Evolutionary conservation across 2,797 vertebrate species (phyloP).

Genomic region (Nannoperca australis): DNA sequence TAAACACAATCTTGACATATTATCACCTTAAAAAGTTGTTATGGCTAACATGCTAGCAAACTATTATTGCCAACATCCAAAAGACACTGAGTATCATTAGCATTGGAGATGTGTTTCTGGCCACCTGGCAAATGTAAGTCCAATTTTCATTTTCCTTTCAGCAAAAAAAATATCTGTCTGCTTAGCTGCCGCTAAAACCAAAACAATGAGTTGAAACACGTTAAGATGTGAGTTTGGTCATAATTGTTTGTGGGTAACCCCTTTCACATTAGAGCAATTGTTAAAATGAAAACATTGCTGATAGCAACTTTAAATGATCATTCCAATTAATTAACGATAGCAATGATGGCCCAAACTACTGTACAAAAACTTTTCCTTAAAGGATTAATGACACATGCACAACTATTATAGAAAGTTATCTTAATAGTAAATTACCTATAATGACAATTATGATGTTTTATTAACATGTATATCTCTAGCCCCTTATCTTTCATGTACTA

Average conservation of each 20-base stretch:
- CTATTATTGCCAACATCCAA: not conserved
- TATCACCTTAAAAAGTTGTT: not conserved
- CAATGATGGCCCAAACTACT: not conserved
- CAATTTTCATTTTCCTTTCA: not conserved
- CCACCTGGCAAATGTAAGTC: not conserved
- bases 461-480: not conserved
- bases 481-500: slow-evolving; percentile 3
- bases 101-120: not conserved
- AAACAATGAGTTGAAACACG: not conserved
- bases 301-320: not conserved
- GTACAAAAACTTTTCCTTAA: not conserved
- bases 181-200: not conserved
- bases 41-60: not conserved
- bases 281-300: not conserved
- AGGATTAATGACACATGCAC: not conserved
- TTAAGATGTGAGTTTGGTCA: not conserved
- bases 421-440: not conserved
- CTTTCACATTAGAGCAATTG: not conserved
- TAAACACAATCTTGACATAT: not conserved
- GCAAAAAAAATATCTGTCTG: not conserved
- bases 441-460: not conserved
- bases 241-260: not conserved
- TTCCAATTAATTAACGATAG: not conserved
- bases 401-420: not conserved
- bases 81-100: not conserved